Conservation (phyloP, 2,888 invertebrate genomes). For the Pheosia tremula region DNA sequence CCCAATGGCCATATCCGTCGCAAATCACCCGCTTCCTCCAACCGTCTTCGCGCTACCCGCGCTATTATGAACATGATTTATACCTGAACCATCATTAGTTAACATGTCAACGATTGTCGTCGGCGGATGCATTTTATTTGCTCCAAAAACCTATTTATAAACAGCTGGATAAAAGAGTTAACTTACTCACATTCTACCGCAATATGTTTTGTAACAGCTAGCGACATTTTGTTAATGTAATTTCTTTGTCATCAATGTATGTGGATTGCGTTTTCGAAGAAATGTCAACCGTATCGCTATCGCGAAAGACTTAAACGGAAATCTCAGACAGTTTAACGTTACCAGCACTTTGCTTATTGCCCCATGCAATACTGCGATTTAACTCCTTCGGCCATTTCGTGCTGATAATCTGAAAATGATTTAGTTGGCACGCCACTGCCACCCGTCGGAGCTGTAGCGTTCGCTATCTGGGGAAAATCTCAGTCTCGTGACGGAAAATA, state of each 20-base stretch:
- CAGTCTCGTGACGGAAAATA: slow-evolving; percentile 65
- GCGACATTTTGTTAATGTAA: neutral
- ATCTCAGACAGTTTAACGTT: slow-evolving; percentile 28
- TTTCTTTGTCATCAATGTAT: slow-evolving; percentile 3
- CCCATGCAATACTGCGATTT: slow-evolving; percentile 27
- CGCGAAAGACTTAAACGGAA: slow-evolving; percentile 11
- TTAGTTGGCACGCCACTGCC: slow-evolving; percentile 54
- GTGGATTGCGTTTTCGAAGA: neutral
- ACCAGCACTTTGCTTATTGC: slow-evolving; percentile 20
- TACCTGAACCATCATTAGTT: slow-evolving; percentile 80
- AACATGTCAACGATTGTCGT: slow-evolving; percentile 72
- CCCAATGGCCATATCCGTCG: slow-evolving; percentile 79
- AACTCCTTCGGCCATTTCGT: slow-evolving; percentile 53
- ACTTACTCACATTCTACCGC: neutral
- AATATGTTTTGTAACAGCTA: neutral
- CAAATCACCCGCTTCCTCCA: slow-evolving; percentile 80
- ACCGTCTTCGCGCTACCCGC: slow-evolving; percentile 63
- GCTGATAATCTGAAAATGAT: slow-evolving; percentile 51
- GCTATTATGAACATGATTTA: slow-evolving; percentile 80
- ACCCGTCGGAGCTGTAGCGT: slow-evolving; percentile 46
- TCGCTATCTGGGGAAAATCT: slow-evolving; percentile 72
- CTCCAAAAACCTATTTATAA: slow-evolving; percentile 57
- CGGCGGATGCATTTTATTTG: slow-evolving; percentile 75
- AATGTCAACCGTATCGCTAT: slow-evolving; percentile 17
- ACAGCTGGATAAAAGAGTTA: slow-evolving; percentile 30